Conservation (phyloP, 2,797 vertebrate genomes). For the Anisognathus igniventris region DNA sequence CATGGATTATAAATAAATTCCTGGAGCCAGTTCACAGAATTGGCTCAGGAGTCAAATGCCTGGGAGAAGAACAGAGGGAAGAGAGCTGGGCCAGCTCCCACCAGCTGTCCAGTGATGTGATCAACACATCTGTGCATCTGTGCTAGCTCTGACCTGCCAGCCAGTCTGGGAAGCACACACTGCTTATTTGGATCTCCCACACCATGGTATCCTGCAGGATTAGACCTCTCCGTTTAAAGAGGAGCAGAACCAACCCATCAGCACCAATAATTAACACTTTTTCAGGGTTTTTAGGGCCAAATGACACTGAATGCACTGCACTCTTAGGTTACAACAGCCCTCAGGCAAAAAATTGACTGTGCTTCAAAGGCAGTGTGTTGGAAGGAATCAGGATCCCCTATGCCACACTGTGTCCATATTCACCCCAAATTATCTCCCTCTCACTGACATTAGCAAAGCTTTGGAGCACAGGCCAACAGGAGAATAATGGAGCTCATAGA, state of each 20-base stretch:
- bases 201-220: neutral
- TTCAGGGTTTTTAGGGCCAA: neutral
- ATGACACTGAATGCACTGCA: neutral
- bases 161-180: neutral
- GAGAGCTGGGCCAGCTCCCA: neutral
- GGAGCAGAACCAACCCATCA: neutral
- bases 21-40: neutral
- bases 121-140: neutral
- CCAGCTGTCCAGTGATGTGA: neutral
- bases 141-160: neutral
- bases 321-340: neutral
- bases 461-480: neutral
- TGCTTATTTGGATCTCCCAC: neutral
- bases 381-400: neutral
- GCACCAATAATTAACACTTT: neutral
- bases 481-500: neutral
- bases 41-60: neutral
- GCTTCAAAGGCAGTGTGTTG: neutral
- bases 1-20: neutral
- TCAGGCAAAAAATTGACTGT: neutral
- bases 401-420: neutral
- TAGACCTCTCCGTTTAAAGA: neutral
- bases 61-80: neutral
- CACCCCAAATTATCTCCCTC: neutral
- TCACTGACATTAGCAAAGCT: neutral